Conservation (phyloP, 1,140 invertebrate genomes). For the Drosophila rufa region DNA sequence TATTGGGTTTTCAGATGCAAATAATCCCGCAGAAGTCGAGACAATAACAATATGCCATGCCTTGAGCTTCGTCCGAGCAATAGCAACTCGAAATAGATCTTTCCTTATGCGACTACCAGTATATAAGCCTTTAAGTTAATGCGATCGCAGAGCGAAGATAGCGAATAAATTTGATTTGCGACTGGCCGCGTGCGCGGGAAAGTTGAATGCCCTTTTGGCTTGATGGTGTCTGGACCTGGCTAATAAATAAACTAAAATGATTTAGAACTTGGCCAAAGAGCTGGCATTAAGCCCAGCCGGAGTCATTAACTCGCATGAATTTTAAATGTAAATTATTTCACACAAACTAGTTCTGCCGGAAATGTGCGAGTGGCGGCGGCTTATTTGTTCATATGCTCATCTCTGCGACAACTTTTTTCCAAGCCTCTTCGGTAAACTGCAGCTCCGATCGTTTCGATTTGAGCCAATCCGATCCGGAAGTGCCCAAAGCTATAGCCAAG, state of each 20-base stretch:
- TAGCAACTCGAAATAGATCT: conserved; percentile 29
- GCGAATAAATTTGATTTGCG: conserved; percentile 35
- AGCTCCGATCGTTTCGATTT: conserved; percentile 17
- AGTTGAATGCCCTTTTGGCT: conserved; percentile 71
- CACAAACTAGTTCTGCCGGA: conserved; percentile 60
- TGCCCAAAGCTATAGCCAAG: conserved; percentile 65
- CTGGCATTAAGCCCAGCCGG: conserved; percentile 40
- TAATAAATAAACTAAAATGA: conserved; percentile 60
- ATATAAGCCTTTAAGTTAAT: conserved; percentile 28
- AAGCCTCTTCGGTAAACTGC: conserved; percentile 35
- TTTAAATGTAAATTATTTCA: conserved; percentile 66
- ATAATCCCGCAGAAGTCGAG: conserved; percentile 25
- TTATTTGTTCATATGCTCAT: conserved; percentile 39
- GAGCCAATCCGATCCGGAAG: conserved; percentile 49
- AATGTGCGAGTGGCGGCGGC: conserved; percentile 47
- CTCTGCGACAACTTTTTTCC: conserved; percentile 6
- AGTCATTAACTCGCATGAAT: conserved; percentile 51
- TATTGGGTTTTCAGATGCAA: conserved; percentile 50
- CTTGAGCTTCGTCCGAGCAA: conserved; percentile 30
- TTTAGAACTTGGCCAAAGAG: conserved; percentile 61
- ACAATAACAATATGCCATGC: conserved; percentile 20
- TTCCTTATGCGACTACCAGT: conserved; percentile 12
- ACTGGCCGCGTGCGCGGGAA: conserved; percentile 23
- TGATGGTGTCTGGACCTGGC: conserved; percentile 18
- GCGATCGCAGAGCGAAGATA: conserved; percentile 27